Percentiles rank a stretch among this genome's conserved stretches.
These are phyloP conservation scores for Karalla daura DNA, from an alignment of 2,797 vertebrate species.

Conservation along the genomic window DNA sequence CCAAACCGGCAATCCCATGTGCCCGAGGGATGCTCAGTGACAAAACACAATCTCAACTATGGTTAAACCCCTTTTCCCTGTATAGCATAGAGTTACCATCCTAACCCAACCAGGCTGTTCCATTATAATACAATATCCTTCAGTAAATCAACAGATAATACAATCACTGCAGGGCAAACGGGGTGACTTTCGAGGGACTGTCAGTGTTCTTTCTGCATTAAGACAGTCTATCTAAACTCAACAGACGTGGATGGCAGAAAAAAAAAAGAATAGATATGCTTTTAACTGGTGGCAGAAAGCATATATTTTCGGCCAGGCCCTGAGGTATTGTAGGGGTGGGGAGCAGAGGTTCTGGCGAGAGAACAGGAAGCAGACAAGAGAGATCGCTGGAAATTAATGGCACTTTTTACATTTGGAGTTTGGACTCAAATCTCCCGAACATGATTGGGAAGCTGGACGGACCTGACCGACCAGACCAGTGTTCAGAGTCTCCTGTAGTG, in stretches of 20 bases:
- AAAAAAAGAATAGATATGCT: constrained; percentile 50
- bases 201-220: constrained; percentile 50
- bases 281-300: constrained; percentile 47
- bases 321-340: constrained; percentile 68
- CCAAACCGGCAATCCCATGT: constrained; percentile 71
- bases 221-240: constrained; percentile 48
- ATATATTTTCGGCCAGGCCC: constrained; percentile 57
- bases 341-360: constrained; percentile 38
- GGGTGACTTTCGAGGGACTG: constrained; percentile 31
- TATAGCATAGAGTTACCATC: constrained; percentile 38
- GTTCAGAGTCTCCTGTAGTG: constrained; percentile 54
- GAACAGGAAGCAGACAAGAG: constrained; percentile 41
- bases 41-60: constrained; percentile 50
- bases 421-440: constrained; percentile 43
- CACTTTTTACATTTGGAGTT: constrained; percentile 68
- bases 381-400: constrained; percentile 66
- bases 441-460: constrained; percentile 41
- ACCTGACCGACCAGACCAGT: constrained; percentile 34
- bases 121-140: constrained; percentile 53
- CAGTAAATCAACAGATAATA: constrained; percentile 58
- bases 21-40: constrained; percentile 71
- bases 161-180: constrained; percentile 59
- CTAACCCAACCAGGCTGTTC: constrained; percentile 35
- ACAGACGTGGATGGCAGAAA: constrained; percentile 53
- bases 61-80: constrained; percentile 39